Evolutionary conservation across 1,140 invertebrate species (phyloP), one percentile per base, ranked within the genome.

Genomic region (Glomeris maerens): DNA sequence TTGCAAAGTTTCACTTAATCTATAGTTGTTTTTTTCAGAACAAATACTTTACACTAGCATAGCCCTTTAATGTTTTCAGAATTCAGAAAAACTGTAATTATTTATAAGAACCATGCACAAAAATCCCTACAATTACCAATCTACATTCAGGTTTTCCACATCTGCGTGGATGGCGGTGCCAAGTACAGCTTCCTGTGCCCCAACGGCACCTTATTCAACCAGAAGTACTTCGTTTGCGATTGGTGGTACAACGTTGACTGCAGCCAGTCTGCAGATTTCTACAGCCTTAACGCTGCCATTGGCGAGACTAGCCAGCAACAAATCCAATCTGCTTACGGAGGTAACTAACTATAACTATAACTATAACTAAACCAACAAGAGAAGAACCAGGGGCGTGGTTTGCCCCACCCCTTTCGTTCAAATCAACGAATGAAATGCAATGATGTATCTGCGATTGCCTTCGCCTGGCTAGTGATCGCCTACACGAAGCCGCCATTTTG

Each of bases 161-260:
- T 53, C 2, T 53, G 52, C 25, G 52, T 42, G n/a, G 31, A 31
- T 10, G 39, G 31, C 21, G 20, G 23, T 29, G 3, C 36, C 5
- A 31, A 53, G n/a, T 53, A 38, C 14, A 22, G 22, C 28, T 61
- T 62, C 47, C 53, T 61, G 3, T 61, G 59, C 50, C 59, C 58
- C 17, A 60, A 62, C 42, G 55, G 60, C 17, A 62, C 59, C 21
- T 46, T 62, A 14, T 62, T 62, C 47, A 61, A 62, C 23, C 60
- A 61, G 36, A 53, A 52, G 29, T 52, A 57, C 29, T 57, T 60
- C 22, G 56, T 61, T 10, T 61, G 60, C 40, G 60, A 61, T 49
- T 61, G 60, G 60, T 61, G 60, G 60, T 59, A 62, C 46, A 61
- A 61, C 38, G 60, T 61, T 2, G 47, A 61, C 29, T 61, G 60